Conservation (phyloP, 2,797 vertebrate genomes). For the Epinephelus coioides region DNA sequence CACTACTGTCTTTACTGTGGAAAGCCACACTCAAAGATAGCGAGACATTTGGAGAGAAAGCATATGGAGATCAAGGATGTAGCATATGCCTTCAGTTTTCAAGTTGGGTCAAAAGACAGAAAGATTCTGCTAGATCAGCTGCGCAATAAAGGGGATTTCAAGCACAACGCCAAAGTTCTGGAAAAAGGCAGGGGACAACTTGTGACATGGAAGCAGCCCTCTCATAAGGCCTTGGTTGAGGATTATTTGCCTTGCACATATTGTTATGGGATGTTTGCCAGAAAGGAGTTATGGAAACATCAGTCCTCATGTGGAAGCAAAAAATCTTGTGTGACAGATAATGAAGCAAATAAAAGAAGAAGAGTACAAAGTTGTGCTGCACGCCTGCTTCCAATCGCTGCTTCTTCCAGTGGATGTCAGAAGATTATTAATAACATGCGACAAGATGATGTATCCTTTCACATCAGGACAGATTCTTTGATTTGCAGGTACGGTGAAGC, state of each 20-base stretch:
- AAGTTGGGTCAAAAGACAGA: not conserved
- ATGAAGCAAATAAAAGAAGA: not conserved
- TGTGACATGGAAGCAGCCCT: not conserved
- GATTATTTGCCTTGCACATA: constrained; percentile 41
- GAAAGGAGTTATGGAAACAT: constrained; percentile 47
- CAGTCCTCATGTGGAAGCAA: constrained; percentile 24
- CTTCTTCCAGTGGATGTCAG: constrained; percentile 5
- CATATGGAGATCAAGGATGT: not conserved
- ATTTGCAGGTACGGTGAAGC: constrained; percentile 22
- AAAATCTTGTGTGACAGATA: not conserved
- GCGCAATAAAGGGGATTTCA: not conserved
- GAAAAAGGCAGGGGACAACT: not conserved
- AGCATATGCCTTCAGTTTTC: not conserved
- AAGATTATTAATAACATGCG: constrained; percentile 10
- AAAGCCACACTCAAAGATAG: not conserved
- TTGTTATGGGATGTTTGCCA: constrained; percentile 42
- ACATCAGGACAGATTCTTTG: constrained; percentile 11
- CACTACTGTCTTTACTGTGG: not conserved
- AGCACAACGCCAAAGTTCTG: not conserved
- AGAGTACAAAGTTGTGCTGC: constrained; percentile 12
- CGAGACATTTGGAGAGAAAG: not conserved
- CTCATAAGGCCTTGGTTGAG: not conserved
- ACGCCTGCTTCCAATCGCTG: constrained; percentile 1
- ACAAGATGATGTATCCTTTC: constrained; percentile 27
- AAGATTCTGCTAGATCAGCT: not conserved